Evolutionary conservation across 1,140 invertebrate genomes (phyloP).

Genomic region (Anthonomus grandis): DNA sequence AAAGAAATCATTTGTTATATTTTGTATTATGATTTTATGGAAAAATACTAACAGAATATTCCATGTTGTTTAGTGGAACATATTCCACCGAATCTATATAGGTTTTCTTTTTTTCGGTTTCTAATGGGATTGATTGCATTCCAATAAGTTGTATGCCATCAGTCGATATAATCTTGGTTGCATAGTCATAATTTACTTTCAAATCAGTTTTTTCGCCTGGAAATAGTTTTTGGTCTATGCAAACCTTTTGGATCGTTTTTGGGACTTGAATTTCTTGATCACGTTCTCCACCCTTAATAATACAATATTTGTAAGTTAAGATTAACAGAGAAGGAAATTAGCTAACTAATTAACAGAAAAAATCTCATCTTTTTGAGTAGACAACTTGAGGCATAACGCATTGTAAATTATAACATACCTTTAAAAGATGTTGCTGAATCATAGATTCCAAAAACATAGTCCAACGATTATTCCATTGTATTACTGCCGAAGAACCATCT

Average conservation of each 20-base stretch:
- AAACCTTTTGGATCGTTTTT: constrained; percentile 40
- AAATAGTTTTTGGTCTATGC: constrained; percentile 33
- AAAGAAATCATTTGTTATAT: not conserved
- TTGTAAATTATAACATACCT: too few species aligned
- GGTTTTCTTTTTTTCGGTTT: constrained; percentile 25
- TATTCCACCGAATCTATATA: constrained; percentile 40
- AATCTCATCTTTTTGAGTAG: too few species aligned
- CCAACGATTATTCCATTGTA: constrained; percentile 40
- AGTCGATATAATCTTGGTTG: constrained; percentile 36
- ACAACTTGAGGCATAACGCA: too few species aligned
- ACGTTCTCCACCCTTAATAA: constrained; percentile 42
- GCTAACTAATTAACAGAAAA: too few species aligned
- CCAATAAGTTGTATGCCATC: constrained; percentile 40
- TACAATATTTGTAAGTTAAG: too few species aligned
- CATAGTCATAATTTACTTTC: constrained; percentile 38
- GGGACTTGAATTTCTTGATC: constrained; percentile 39
- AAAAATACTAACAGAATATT: constrained; percentile 23
- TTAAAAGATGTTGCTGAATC: constrained; percentile 43
- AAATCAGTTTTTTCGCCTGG: constrained; percentile 35
- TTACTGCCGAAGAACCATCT: constrained; percentile 31
- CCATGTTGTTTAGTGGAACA: constrained; percentile 23
- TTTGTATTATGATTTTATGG: not conserved
- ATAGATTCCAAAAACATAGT: constrained; percentile 40
- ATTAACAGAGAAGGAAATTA: too few species aligned
- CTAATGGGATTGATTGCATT: constrained; percentile 32